Evolutionary conservation across 2,113 vertebrate species (phyloP).

Genomic region (Odobenus rosmarus): DNA sequence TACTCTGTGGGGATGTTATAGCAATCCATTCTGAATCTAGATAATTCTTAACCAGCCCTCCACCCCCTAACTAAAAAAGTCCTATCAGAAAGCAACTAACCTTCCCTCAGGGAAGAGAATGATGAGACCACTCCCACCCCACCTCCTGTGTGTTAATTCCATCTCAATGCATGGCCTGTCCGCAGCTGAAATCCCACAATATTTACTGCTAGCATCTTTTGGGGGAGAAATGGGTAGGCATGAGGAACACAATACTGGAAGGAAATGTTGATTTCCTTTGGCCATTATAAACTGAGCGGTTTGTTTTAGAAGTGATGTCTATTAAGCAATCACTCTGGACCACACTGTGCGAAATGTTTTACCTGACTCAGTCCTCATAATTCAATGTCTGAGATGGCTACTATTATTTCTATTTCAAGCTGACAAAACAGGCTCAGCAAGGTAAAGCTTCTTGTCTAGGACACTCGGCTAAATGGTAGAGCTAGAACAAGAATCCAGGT

Average conservation of each 20-base stretch:
- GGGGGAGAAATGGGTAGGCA: background rate
- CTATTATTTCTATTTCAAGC: background rate
- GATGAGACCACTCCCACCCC: background rate
- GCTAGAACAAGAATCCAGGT: background rate
- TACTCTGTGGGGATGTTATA: fast-evolving
- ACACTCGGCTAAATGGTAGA: background rate
- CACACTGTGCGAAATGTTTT: background rate
- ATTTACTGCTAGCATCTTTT: background rate
- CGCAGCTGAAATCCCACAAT: background rate
- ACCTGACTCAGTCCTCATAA: background rate
- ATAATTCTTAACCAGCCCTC: background rate
- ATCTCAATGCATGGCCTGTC: background rate
- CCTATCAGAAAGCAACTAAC: background rate
- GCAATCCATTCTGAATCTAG: background rate
- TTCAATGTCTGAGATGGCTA: background rate
- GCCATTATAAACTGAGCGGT: background rate
- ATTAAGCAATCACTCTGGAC: background rate
- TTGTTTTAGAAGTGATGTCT: background rate
- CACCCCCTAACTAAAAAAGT: background rate
- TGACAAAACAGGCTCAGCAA: background rate
- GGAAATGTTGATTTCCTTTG: background rate
- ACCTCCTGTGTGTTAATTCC: background rate
- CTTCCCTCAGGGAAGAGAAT: background rate
- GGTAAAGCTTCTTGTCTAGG: background rate
- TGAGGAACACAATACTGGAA: background rate